Conservation (phyloP, 2,113 vertebrate species). For the Plecotus auritus region DNA sequence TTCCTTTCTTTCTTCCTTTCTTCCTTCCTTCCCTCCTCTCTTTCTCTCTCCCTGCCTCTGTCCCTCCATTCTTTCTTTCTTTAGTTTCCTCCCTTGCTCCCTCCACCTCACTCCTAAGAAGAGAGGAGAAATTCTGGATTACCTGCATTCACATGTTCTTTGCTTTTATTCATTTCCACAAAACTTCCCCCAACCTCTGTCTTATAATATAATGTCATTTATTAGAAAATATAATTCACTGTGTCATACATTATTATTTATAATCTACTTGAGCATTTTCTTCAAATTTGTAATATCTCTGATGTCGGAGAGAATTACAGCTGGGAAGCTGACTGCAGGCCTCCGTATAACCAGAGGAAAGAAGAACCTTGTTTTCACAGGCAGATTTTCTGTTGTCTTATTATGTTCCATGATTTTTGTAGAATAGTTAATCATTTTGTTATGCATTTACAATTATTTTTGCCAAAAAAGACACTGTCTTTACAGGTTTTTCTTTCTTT, state of each 20-base stretch:
- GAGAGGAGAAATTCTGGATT: not conserved
- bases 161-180: not conserved
- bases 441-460: slow-evolving; percentile 10
- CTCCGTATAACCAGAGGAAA: not conserved
- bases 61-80: not conserved
- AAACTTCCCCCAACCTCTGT: not conserved
- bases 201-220: slow-evolving; percentile 46
- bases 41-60: not conserved
- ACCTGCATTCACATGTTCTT: not conserved
- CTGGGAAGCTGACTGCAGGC: slow-evolving; percentile 40
- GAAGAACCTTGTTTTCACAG: slow-evolving; percentile 29
- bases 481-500: not conserved
- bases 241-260: slow-evolving; percentile 54
- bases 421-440: slow-evolving; percentile 4
- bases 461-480: not conserved
- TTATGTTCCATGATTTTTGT: slow-evolving; percentile 24
- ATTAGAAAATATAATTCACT: slow-evolving; percentile 62
- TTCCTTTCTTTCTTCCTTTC: too few species aligned
- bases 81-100: not conserved
- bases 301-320: slow-evolving; percentile 40
- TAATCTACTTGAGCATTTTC: not conserved
- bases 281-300: slow-evolving; percentile 50
- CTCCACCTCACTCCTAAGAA: not conserved
- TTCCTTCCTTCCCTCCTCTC: too few species aligned
- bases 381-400: not conserved